A percentile compares a stretch with the other conserved stretches of the same genome.
phyloP scores from a whole-genome alignment of 2,888 invertebrate species.

The Rambutsinella grinnellia region DNA sequence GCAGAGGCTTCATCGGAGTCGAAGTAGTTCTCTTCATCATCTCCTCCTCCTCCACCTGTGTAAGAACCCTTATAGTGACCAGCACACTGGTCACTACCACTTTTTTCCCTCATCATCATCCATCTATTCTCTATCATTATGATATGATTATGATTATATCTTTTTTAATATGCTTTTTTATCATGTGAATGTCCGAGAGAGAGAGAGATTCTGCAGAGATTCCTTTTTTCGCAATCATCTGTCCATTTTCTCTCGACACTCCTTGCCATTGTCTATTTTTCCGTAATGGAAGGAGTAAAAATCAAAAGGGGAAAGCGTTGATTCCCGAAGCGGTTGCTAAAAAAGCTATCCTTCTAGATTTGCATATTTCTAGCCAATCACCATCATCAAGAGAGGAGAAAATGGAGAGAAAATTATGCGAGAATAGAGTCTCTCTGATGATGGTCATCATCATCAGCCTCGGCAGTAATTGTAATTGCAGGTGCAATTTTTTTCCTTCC shows the following conservation, averaged over 20 bases:
- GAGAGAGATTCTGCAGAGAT: not conserved
- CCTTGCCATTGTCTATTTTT: not conserved
- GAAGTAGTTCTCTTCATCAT: conserved; percentile 13
- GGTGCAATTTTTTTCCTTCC: conserved; percentile 6
- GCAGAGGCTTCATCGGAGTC: too few species aligned
- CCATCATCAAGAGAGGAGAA: not conserved
- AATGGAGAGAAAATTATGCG: too few species aligned
- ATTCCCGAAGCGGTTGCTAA: not conserved
- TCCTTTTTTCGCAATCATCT: not conserved
- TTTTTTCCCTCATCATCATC: conserved; percentile 13
- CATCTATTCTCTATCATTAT: not conserved
- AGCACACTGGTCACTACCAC: not conserved
- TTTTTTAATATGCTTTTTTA: not conserved
- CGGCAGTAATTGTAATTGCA: conserved; percentile 2
- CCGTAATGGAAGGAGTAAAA: not conserved
- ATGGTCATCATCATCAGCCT: not conserved
- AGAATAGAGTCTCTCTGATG: not conserved
- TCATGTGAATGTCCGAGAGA: not conserved
- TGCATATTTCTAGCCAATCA: not conserved
- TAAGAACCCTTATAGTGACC: too few species aligned
- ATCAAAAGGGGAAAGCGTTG: not conserved
- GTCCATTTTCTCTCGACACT: not conserved
- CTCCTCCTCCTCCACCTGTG: conserved; percentile 40
- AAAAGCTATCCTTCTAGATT: not conserved
- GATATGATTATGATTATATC: not conserved